Percentiles rank a stretch among this genome's conserved stretches.
Conservation (phyloP, 2,113 vertebrate species). For the Saccopteryx leptura region DNA sequence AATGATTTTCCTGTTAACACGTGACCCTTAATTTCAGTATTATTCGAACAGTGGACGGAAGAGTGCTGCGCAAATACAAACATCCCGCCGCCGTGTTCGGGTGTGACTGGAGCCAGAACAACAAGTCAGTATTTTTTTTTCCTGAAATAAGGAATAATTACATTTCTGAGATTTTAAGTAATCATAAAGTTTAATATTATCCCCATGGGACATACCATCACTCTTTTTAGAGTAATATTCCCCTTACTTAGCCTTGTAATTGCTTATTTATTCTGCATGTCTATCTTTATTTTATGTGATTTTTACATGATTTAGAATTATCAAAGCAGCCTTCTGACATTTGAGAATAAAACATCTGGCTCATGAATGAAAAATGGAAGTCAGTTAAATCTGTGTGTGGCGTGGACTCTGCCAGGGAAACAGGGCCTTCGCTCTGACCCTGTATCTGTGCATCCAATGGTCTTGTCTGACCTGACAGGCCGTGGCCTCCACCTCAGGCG, state of each 20-base stretch:
- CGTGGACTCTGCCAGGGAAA: neutral
- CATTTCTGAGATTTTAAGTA: conserved; percentile 31
- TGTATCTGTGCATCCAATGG: rapidly evolving
- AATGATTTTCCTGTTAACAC: conserved; percentile 53
- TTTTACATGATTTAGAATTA: conserved; percentile 18
- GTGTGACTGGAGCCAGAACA: conserved; percentile 99
- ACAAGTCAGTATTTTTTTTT: conserved; percentile 92
- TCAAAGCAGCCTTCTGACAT: neutral
- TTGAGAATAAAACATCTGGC: neutral
- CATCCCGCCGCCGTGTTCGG: conserved; percentile 98
- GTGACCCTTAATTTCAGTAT: conserved; percentile 90
- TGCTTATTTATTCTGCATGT: neutral
- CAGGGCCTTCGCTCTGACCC: neutral
- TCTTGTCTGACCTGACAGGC: neutral
- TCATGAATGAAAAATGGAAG: neutral
- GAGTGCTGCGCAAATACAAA: conserved; percentile 97
- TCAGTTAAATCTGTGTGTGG: neutral
- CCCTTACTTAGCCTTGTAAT: neutral
- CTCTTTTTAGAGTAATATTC: neutral
- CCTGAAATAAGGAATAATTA: neutral
- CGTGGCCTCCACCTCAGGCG: rapidly evolving
- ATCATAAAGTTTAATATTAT: neutral
- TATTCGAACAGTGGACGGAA: conserved; percentile 96
- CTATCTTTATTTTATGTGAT: neutral
- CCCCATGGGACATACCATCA: neutral